These are phyloP conservation scores for Steinernema feltiae DNA, from an alignment of 1,140 invertebrate genomes.

Conservation along the genomic window DNA sequence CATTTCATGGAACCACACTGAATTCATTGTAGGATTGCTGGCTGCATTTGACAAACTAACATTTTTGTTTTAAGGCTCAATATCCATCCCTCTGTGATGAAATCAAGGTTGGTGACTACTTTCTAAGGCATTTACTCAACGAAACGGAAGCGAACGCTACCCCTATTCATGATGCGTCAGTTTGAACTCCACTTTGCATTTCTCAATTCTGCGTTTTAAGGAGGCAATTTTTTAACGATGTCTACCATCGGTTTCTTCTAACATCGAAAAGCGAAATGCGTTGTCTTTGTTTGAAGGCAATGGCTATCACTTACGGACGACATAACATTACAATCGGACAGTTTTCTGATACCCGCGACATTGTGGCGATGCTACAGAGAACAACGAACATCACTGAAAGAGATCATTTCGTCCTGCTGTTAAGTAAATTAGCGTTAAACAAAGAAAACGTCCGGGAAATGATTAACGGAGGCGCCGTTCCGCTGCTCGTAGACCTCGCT, in stretches of 20 bases:
- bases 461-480: conserved; percentile 76
- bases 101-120: conserved; percentile 97
- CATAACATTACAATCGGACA: conserved; percentile 93
- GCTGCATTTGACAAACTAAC: not conserved
- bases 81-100: conserved; percentile 90
- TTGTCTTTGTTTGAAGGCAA: conserved; percentile 83
- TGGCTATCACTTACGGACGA: conserved; percentile 90
- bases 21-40: conserved; percentile 63
- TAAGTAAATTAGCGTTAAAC: conserved; percentile 63
- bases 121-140: conserved; percentile 83
- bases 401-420: conserved; percentile 68
- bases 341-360: conserved; percentile 93
- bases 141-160: conserved; percentile 72
- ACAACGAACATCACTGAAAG: conserved; percentile 44
- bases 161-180: conserved; percentile 78
- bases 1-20: conserved; percentile 94
- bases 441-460: conserved; percentile 79
- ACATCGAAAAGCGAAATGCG: conserved; percentile 84
- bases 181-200: conserved; percentile 42
- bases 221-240: conserved; percentile 94
- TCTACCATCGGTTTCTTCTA: conserved; percentile 92
- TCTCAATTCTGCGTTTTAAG: conserved; percentile 61
- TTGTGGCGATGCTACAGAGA: conserved; percentile 85
- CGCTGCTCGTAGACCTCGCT: conserved; percentile 81
- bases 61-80: conserved; percentile 62